Evolutionary conservation across 2,797 vertebrate genomes (phyloP).

Genomic region (Typhlichthys subterraneus): DNA sequence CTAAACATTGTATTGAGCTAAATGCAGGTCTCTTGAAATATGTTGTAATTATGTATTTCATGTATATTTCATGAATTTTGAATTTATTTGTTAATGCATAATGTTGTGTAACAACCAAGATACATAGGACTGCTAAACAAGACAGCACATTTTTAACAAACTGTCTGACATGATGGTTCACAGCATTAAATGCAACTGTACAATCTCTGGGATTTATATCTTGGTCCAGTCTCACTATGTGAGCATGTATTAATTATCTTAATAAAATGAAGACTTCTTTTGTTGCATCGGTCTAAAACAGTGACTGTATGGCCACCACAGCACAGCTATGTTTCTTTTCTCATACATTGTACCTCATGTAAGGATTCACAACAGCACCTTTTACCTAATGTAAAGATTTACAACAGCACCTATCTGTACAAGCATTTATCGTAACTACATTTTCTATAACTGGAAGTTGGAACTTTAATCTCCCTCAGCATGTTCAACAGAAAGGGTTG

Average conservation of each 20-base stretch:
- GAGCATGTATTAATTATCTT: conserved; percentile 41
- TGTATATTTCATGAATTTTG: conserved; percentile 14
- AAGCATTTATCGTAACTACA: not conserved
- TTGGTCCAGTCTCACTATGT: conserved; percentile 58
- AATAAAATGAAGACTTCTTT: conserved; percentile 45
- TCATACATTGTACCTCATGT: no score
- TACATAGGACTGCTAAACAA: not conserved
- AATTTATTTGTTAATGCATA: not conserved
- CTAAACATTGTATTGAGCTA: conserved; percentile 10
- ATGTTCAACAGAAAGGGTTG: no score
- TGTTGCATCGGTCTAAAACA: conserved; percentile 9
- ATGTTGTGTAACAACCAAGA: not conserved
- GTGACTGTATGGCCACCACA: not conserved
- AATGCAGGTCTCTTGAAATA: conserved; percentile 10
- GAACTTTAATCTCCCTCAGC: no score
- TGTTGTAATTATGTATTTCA: conserved; percentile 4
- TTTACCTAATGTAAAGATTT: no score
- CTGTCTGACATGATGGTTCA: not conserved
- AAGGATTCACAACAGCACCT: no score
- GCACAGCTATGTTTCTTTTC: no score
- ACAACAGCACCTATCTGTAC: no score
- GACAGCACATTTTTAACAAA: conserved; percentile 3
- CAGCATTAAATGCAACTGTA: not conserved
- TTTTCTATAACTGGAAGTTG: no score
- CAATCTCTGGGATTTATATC: conserved; percentile 13